These are phyloP conservation scores for Pogona vitticeps DNA, from an alignment of 2,113 vertebrate species.

Conservation along the genomic window DNA sequence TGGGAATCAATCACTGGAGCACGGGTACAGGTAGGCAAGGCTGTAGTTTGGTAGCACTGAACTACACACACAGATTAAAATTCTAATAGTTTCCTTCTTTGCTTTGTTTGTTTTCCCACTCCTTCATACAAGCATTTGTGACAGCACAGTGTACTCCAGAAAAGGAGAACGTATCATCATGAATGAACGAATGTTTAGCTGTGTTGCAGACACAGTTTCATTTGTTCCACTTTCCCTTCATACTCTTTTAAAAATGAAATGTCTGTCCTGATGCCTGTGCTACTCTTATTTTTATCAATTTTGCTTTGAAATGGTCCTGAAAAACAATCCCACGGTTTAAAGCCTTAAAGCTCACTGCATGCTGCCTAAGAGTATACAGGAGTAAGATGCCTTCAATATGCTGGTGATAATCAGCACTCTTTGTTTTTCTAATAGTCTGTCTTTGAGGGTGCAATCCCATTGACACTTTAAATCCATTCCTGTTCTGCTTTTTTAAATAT, in stretches of 20 bases:
- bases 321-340: no score
- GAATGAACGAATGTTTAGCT: not conserved
- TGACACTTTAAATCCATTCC: no score
- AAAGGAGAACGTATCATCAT: not conserved
- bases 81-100: not conserved
- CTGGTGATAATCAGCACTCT: no score
- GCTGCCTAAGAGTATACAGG: no score
- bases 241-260: not conserved
- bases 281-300: not conserved
- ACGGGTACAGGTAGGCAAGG: constrained; percentile 33
- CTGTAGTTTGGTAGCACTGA: constrained; percentile 31
- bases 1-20: constrained; percentile 35
- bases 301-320: not conserved
- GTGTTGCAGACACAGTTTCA: not conserved
- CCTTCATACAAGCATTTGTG: not conserved
- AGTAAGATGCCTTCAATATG: no score
- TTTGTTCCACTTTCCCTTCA: not conserved
- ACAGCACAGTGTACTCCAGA: not conserved
- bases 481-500: no score
- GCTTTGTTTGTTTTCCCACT: no score
- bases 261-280: not conserved
- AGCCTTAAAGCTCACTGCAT: no score
- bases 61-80: constrained; percentile 8
- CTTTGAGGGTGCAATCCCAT: no score
- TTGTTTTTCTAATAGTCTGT: no score